A percentile compares a stretch with the other conserved stretches of the same genome.
Evolutionary conservation across 2,888 invertebrate species (phyloP).

Genomic region (Sipunculus nudus): DNA sequence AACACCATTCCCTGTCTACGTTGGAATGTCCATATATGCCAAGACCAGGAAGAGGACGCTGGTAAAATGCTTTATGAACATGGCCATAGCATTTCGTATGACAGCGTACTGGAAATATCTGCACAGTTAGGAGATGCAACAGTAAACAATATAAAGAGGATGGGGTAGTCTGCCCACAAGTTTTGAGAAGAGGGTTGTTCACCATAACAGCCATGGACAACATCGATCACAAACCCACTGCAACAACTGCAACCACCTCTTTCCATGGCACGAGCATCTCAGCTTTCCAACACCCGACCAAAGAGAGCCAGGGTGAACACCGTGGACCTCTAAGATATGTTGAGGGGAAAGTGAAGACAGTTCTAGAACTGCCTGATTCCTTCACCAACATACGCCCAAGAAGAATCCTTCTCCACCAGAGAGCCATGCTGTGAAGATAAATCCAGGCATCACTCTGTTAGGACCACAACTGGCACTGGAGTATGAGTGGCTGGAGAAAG

Average conservation of each 20-base stretch:
- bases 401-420: conserved; percentile 17
- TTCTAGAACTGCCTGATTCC: conserved; percentile 30
- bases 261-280: conserved; percentile 41
- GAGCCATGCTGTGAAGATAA: background rate
- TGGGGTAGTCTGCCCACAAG: conserved; percentile 21
- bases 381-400: conserved; percentile 26
- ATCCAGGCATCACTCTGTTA: background rate
- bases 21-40: conserved; percentile 35
- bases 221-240: conserved; percentile 40
- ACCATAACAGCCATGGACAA: conserved; percentile 42
- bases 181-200: conserved; percentile 31
- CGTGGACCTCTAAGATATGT: conserved; percentile 10
- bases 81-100: conserved; percentile 41
- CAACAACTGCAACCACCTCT: conserved; percentile 30
- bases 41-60: conserved; percentile 38
- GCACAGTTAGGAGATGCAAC: conserved; percentile 30
- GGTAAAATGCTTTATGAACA: conserved; percentile 29
- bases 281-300: conserved; percentile 33
- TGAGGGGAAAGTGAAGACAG: conserved; percentile 11
- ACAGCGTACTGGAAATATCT: conserved; percentile 40
- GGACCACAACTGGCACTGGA: conserved; percentile 5
- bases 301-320: conserved; percentile 16
- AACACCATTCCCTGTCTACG: conserved; percentile 30
- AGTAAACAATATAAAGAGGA: conserved; percentile 23
- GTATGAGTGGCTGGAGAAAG: conserved; percentile 22